Evolutionary conservation across 2,888 invertebrate genomes (phyloP), one percentile per base, ranked within the genome.

Genomic region (Adineta ricciae): DNA sequence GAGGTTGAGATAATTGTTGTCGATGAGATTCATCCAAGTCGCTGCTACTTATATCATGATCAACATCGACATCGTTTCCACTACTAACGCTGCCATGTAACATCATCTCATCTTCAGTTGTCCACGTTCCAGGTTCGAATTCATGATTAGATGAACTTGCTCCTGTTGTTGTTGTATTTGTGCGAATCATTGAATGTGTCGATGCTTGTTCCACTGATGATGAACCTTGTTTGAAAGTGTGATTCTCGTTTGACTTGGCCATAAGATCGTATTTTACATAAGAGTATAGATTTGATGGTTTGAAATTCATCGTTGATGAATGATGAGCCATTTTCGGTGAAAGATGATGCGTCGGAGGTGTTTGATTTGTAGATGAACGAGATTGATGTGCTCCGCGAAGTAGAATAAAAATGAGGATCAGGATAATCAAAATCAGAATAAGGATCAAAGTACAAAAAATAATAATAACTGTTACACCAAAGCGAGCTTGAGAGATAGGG

Each of bases 141-240:
- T 64, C 64, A 32, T 64, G 27, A 32, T 64, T 27, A 4, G 27
- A 64, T 64, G 64, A 64, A 32, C 64, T 64, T 64, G 64, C 32
- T 27, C 64, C 64, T 64, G n/a, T 64, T 27, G 64, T 64, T 64
- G 64, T 64, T 32, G 64, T 64, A 64, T 64, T 64, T 64, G 64
- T 64, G 27, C n/a, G 27, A 32, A 64, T 64, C 27, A 64, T 64
- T 64, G 64, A 64, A 64, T 64, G 27, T 27, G 64, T 64, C 32
- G 64, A 64, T 27, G 64, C 32, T 64, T 64, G 64, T 64, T 64
- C 64, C 27, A 32, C 16, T n/a, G 32, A 64, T 32, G 64, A 64
- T 64, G 32, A 32, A 64, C 32, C 27, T 64, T 64, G 64, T 32
- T 64, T 64, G 4, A 32, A 3, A 64, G 27, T 64, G 5, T 32